phyloP scores from a whole-genome alignment of 2,113 vertebrate genomes.

The Limnothrissa miodon region DNA sequence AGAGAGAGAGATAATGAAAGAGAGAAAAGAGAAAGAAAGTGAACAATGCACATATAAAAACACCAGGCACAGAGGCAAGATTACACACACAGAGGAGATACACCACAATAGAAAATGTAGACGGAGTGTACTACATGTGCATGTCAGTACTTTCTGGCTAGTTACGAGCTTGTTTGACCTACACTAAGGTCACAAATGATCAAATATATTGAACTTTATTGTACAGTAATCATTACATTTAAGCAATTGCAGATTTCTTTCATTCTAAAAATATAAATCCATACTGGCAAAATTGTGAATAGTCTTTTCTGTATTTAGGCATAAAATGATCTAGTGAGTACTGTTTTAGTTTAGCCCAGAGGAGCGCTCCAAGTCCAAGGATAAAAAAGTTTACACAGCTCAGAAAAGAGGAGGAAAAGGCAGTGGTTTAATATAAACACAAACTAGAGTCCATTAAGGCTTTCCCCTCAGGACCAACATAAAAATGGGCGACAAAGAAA shows the following conservation, averaged over 20 bases:
- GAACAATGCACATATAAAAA: background rate
- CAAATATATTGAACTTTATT: background rate
- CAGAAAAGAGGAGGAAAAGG: constrained; percentile 22
- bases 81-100: background rate
- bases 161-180: background rate
- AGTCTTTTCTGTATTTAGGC: background rate
- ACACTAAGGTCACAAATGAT: background rate
- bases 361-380: background rate
- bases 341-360: background rate
- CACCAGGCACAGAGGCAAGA: background rate
- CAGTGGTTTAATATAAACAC: constrained; percentile 48
- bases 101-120: background rate
- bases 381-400: constrained; percentile 51
- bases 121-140: background rate
- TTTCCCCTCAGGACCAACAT: background rate
- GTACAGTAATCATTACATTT: background rate
- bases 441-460: constrained; percentile 59
- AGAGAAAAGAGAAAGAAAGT: constrained; percentile 2
- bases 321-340: background rate
- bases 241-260: background rate
- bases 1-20: background rate
- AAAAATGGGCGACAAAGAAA: constrained; percentile 44
- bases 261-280: background rate
- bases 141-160: background rate
- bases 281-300: background rate